Conservation (phyloP, 1,140 invertebrate species). For the Branchinecta lindahli region DNA sequence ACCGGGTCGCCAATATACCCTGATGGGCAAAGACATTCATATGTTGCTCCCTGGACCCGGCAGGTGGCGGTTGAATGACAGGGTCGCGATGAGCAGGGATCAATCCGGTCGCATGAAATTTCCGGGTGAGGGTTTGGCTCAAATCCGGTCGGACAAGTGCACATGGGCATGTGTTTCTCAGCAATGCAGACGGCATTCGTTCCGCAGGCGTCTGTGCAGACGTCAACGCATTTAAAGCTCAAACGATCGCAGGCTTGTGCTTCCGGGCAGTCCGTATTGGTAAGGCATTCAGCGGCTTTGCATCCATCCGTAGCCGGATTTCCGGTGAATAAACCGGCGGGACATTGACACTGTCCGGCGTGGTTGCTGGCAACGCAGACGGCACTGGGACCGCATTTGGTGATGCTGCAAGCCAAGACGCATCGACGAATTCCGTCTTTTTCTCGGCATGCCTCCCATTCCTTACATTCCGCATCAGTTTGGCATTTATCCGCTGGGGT, state of each 20-base stretch:
- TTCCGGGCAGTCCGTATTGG: constrained; percentile 51
- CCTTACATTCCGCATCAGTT: constrained; percentile 61
- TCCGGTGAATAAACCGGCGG: constrained; percentile 60
- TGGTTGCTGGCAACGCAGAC: constrained; percentile 56
- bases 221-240: constrained; percentile 62
- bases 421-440: constrained; percentile 38
- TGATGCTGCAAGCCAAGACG: constrained; percentile 51
- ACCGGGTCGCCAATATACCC: constrained; percentile 59
- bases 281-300: constrained; percentile 61
- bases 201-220: constrained; percentile 66
- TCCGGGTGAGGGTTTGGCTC: constrained; percentile 60
- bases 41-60: constrained; percentile 33
- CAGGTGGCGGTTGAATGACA: constrained; percentile 67
- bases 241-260: constrained; percentile 60
- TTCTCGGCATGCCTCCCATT: constrained; percentile 54
- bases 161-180: constrained; percentile 59
- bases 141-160: constrained; percentile 67
- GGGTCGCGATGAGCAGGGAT: constrained; percentile 51
- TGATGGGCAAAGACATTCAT: constrained; percentile 26
- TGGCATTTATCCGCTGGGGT: constrained; percentile 51
- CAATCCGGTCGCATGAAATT: constrained; percentile 43
- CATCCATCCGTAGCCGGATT: constrained; percentile 49
- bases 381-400: constrained; percentile 58
- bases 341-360: constrained; percentile 70
- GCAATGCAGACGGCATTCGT: constrained; percentile 71